Conservation (phyloP, 2,888 invertebrate species). For the Fissipunctia ypsillon region DNA sequence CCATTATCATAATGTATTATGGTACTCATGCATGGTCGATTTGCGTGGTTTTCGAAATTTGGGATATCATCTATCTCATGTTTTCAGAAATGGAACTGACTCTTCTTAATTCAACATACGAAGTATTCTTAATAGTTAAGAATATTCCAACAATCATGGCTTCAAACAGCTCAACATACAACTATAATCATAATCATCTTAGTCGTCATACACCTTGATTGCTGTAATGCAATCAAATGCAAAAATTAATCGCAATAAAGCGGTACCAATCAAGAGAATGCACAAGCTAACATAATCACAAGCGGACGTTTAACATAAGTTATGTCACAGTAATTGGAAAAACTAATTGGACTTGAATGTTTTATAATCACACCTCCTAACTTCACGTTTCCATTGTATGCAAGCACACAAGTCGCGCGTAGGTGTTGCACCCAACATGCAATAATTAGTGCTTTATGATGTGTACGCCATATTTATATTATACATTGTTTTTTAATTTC, state of each 20-base stretch:
- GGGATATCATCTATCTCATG: conserved; percentile 3
- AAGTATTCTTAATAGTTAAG: not conserved
- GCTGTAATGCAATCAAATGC: conserved; percentile 49
- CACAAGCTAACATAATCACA: conserved; percentile 66
- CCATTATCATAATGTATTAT: not conserved
- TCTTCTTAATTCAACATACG: not conserved
- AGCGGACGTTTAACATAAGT: conserved; percentile 57
- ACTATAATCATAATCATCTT: conserved; percentile 20
- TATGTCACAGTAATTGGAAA: conserved; percentile 69
- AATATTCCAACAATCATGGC: conserved; percentile 8
- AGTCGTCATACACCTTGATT: conserved; percentile 37
- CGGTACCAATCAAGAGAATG: conserved; percentile 64
- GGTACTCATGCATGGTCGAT: conserved; percentile 17
- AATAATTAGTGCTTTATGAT: conserved; percentile 61
- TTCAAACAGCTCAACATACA: conserved; percentile 9
- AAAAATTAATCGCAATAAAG: conserved; percentile 58
- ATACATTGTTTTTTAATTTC: conserved; percentile 39
- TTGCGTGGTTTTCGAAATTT: not conserved
- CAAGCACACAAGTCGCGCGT: conserved; percentile 72
- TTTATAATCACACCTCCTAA: conserved; percentile 70
- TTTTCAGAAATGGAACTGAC: not conserved
- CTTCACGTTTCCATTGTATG: conserved; percentile 78
- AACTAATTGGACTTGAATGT: conserved; percentile 71
- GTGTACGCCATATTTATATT: conserved; percentile 38
- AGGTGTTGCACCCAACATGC: conserved; percentile 67